These are phyloP conservation scores for Lacerta viridis DNA, from an alignment of 2,797 vertebrate genomes.

Conservation along the genomic window DNA sequence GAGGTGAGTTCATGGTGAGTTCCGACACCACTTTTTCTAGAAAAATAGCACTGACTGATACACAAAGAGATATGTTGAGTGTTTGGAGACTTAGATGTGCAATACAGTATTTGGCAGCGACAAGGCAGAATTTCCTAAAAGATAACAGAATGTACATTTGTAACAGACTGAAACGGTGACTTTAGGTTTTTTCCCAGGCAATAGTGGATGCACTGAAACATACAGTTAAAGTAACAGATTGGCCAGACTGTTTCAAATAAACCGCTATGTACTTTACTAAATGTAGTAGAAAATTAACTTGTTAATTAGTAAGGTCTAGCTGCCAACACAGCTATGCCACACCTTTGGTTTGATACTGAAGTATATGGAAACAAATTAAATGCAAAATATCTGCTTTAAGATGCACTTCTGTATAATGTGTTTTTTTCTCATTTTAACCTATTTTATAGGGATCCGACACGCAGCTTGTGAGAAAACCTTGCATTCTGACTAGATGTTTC, in stretches of 20 bases:
- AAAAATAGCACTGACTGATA: no score
- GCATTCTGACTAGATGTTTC: background rate
- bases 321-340: background rate
- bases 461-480: background rate
- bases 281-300: background rate
- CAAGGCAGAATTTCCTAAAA: background rate
- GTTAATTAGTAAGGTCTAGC: background rate
- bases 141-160: background rate
- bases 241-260: background rate
- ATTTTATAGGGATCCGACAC: background rate
- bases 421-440: background rate
- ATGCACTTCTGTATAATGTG: background rate
- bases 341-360: background rate
- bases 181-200: constrained; percentile 31
- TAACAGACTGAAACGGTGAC: background rate
- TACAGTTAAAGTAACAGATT: constrained; percentile 1
- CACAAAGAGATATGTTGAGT: background rate
- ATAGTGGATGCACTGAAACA: background rate
- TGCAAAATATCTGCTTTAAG: background rate
- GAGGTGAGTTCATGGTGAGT: no score
- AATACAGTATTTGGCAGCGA: background rate
- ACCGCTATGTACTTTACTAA: background rate
- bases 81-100: background rate
- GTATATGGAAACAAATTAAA: no score
- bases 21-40: no score